A percentile compares a stretch with the other conserved stretches of the same genome.
Conservation (phyloP, 1,140 invertebrate genomes). For the Ephestia elutella region DNA sequence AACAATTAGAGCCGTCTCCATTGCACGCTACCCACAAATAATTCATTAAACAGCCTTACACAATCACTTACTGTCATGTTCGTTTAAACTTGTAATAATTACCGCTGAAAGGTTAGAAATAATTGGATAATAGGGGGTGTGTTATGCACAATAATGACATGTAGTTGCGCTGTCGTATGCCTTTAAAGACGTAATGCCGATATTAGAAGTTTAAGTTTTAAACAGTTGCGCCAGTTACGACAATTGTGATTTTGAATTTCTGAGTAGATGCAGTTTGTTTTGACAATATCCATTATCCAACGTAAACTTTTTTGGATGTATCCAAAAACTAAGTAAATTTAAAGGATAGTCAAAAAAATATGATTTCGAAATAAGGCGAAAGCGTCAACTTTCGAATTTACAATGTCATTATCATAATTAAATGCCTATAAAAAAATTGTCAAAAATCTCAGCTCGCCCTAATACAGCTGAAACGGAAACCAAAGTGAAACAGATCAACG, state of each 20-base stretch:
- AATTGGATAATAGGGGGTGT: slow-evolving; percentile 56
- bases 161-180: slow-evolving; percentile 26
- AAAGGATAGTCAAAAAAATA: too few species aligned
- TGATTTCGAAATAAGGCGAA: too few species aligned
- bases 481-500: slow-evolving; percentile 10
- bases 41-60: slow-evolving; percentile 52
- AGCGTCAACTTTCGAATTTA: too few species aligned
- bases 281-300: not conserved
- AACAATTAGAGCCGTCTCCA: slow-evolving; percentile 41
- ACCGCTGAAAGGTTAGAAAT: slow-evolving; percentile 67
- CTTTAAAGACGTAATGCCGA: slow-evolving; percentile 13
- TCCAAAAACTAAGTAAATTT: too few species aligned
- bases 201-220: slow-evolving; percentile 9
- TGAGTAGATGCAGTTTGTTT: not conserved
- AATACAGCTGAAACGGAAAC: not conserved
- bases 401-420: too few species aligned
- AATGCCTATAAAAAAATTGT: not conserved
- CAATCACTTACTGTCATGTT: slow-evolving; percentile 67
- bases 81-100: slow-evolving; percentile 55
- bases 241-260: not conserved
- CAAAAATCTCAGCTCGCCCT: not conserved
- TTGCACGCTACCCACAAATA: slow-evolving; percentile 61
- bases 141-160: slow-evolving; percentile 46
- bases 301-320: too few species aligned
- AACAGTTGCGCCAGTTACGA: slow-evolving; percentile 1